Evolutionary conservation across 2,113 vertebrate genomes (phyloP).

Genomic region (Crotophaga sulcirostris): DNA sequence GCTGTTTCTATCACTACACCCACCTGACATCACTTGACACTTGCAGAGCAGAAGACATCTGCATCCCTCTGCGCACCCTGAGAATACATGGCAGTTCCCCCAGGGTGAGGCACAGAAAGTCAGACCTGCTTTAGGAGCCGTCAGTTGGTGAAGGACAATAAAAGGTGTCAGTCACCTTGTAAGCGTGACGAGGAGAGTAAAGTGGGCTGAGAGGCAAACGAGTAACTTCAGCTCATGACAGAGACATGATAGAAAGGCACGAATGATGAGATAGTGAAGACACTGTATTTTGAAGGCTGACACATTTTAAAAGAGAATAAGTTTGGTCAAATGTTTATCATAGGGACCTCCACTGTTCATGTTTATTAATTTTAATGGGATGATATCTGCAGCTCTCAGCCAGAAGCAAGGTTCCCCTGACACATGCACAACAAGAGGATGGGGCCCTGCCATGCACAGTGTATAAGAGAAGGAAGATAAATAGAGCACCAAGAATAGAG

Average conservation of each 20-base stretch:
- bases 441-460: background rate
- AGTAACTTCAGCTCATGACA: background rate
- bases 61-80: background rate
- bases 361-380: slow-evolving; percentile 40
- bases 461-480: background rate
- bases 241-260: background rate
- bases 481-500: background rate
- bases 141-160: slow-evolving; percentile 2
- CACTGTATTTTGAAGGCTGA: background rate
- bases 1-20: background rate
- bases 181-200: background rate
- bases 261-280: background rate
- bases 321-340: slow-evolving; percentile 23
- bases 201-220: background rate
- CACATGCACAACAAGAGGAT: background rate
- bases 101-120: background rate
- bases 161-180: slow-evolving; percentile 5
- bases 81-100: background rate
- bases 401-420: background rate
- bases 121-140: background rate
- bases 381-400: background rate
- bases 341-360: background rate
- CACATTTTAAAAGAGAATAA: background rate
- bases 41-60: background rate
- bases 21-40: background rate